phyloP scores from a whole-genome alignment of 2,888 invertebrate species.

The Tineola bisselliella region DNA sequence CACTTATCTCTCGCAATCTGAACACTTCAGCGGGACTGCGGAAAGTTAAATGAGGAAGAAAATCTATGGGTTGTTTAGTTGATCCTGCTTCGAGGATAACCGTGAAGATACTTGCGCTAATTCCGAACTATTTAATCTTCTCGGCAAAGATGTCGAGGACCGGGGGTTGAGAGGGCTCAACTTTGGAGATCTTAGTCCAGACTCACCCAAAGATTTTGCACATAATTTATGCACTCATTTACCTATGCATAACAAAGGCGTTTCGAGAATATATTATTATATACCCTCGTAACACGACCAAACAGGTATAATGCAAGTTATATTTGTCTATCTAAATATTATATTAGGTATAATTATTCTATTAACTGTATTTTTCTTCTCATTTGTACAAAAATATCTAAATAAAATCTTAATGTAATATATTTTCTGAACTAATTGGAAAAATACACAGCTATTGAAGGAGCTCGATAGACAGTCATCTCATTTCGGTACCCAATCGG shows the following conservation, averaged over 20 bases:
- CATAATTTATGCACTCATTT: not conserved
- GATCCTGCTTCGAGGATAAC: slow-evolving; percentile 23
- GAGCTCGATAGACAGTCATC: slow-evolving; percentile 3
- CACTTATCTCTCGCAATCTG: slow-evolving; percentile 14
- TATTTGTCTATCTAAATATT: too few relatives aligned
- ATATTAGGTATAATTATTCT: too few relatives aligned
- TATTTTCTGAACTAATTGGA: not conserved
- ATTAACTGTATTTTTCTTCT: too few relatives aligned
- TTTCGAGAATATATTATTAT: too few relatives aligned
- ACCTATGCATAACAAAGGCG: too few relatives aligned
- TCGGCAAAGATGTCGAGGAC: not conserved
- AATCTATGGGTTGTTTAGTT: slow-evolving; percentile 46
- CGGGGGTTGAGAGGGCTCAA: not conserved
- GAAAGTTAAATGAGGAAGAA: slow-evolving; percentile 54
- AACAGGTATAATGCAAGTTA: too few relatives aligned
- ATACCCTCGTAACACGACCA: too few relatives aligned
- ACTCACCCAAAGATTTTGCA: not conserved
- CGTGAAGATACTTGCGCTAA: slow-evolving; percentile 29
- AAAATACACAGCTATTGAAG: not conserved
- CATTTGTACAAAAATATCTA: not conserved
- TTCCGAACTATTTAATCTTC: slow-evolving; percentile 45
- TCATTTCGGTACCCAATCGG: slow-evolving; percentile 11
- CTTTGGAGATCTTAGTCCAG: not conserved
- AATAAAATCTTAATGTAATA: not conserved
- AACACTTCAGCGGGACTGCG: slow-evolving; percentile 19